A percentile compares a stretch with the other conserved stretches of the same genome.
Conservation (phyloP, 2,888 invertebrate species). For the Poecilobothrus nobilitatus region DNA sequence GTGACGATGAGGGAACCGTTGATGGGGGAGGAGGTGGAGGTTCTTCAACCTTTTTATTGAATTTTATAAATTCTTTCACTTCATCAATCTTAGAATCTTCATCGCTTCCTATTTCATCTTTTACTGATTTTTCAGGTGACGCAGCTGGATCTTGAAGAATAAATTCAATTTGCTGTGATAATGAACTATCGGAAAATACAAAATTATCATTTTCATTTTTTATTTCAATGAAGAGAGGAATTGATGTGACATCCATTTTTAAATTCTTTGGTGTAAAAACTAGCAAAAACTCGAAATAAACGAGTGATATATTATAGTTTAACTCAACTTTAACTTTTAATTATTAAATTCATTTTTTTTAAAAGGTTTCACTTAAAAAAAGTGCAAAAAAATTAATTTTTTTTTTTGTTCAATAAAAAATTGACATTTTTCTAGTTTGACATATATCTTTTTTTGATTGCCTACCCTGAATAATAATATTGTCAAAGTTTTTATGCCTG, state of each 20-base stretch:
- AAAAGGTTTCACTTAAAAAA: constrained; percentile 1
- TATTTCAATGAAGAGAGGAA: constrained; percentile 25
- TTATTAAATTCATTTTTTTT: background rate
- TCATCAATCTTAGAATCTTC: constrained; percentile 9
- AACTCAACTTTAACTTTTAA: constrained; percentile 6
- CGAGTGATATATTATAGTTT: background rate
- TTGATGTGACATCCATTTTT: constrained; percentile 23
- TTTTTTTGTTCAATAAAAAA: background rate
- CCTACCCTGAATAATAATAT: background rate
- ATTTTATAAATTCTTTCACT: constrained; percentile 11
- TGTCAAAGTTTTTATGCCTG: too few relatives aligned
- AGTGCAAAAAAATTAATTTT: background rate
- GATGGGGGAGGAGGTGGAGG: background rate
- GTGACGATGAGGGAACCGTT: background rate
- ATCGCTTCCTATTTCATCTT: background rate
- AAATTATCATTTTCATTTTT: constrained; percentile 37
- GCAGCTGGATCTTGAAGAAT: constrained; percentile 39
- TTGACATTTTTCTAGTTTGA: constrained; percentile 6
- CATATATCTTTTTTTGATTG: background rate
- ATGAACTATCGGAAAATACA: constrained; percentile 41
- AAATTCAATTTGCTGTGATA: constrained; percentile 45
- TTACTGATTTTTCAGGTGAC: constrained; percentile 25
- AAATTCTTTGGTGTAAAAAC: constrained; percentile 6
- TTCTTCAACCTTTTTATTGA: constrained; percentile 11
- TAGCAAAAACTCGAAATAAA: constrained; percentile 1